Base-by-base conservation (phyloP, 2,888 invertebrate species). In the Euclidia mi region DNA sequence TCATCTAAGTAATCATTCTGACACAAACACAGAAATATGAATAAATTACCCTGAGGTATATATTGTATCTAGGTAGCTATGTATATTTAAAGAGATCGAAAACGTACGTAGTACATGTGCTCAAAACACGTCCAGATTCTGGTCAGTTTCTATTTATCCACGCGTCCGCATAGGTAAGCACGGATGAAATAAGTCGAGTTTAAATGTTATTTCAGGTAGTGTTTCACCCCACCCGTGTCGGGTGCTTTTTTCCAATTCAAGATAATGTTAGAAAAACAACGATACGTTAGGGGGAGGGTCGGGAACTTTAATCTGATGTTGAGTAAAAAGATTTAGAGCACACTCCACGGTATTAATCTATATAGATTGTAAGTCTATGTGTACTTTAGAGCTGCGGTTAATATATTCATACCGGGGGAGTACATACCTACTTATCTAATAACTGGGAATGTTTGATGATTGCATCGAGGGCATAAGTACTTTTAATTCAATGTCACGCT, bases 241-340 rank as follows among this genome's bases (percentile, higher is more conserved):
- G 80, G 71, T 65, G 75, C 76, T 78, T 87, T 82, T 88, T 87
- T 84, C 82, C 81, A 83, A 82, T 80, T 85, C 79, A 78, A 82
- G 85, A 86, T 88, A 89, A 89, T 89, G 87, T 89, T 88, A 85
- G 83, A 91, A 90, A 90, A 91, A 90, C 90, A 89, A 83, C 79
- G 83, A 84, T 87, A 88, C 82, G 76, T 85, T 82, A 76, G 81
- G 84, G 84, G 82, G 82, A 79, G 80, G 77, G 81, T 79, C 71
- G 79, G 77, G 85, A 81, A 79, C 76, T 85, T 81, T 91, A 89
- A 91, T 91, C 92, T 90, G 89, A 90, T 91, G 83, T 79, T 76
- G 88, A 89, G 87, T 88, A 88, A 89, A 91, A 90, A 90, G 90
- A 90, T 91, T 90, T 90, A n/a, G n/a, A n/a, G n/a, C n/a, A n/a